These are phyloP conservation scores for Teleogryllus oceanicus DNA, from an alignment of 2,888 invertebrate species.

Conservation along the genomic window DNA sequence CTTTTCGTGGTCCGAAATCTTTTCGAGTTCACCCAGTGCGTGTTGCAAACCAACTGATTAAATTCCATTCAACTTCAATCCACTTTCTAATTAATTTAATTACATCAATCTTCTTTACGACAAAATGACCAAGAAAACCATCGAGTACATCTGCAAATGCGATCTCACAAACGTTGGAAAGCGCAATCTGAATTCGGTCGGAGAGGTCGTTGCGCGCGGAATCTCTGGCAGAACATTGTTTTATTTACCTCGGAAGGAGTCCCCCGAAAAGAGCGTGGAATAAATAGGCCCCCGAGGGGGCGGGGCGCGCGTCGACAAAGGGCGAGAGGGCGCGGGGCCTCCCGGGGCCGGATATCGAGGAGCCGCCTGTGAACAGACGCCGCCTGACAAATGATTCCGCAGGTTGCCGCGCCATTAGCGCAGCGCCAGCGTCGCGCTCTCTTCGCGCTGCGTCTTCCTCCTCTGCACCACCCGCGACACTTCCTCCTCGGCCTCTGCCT, in stretches of 20 bases:
- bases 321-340: neutral
- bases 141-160: too few species aligned
- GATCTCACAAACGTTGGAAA: too few species aligned
- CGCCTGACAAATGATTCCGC: conserved; percentile 6
- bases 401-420: conserved; percentile 18
- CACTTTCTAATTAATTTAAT: too few species aligned
- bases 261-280: neutral
- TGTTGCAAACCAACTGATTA: too few species aligned
- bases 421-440: neutral
- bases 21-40: too few species aligned
- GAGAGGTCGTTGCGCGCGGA: neutral
- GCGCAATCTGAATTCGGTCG: too few species aligned
- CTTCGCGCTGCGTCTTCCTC: neutral
- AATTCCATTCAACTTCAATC: too few species aligned
- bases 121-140: too few species aligned
- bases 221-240: neutral
- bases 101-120: too few species aligned
- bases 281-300: neutral
- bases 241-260: neutral
- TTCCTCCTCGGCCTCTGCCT: too few species aligned
- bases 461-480: neutral
- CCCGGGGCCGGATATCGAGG: neutral
- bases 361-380: neutral
- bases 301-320: neutral
- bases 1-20: too few species aligned